Evolutionary conservation across 1,140 invertebrate species (phyloP), one percentile per base, ranked within the genome.

Genomic region (Aleiodes sp.): DNA sequence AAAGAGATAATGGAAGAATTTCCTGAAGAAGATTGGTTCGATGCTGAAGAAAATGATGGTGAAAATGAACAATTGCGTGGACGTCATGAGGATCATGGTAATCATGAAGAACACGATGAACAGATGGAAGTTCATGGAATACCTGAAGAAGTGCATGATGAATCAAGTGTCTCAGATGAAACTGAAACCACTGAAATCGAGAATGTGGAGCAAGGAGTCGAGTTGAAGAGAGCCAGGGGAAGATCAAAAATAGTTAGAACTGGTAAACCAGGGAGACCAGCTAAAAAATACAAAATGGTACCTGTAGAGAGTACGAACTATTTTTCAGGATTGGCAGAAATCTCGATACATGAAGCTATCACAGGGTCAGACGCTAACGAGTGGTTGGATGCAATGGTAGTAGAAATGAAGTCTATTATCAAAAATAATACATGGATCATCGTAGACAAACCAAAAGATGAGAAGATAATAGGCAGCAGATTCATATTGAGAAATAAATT

Each of bases 1-100:
- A 2, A 26, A 28, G 10, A 21, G 10, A 33, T 41, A 2, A 52
- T 74, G 7, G 69, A 79, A 59, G 71, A 76, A 31, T 75, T 73
- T 29, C 76, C 75, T 60, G 41, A 56, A 21, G 46, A 67, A 21
- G 31, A 74, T 26, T 39, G 78, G 19, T 68, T 69, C 41, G 67
- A 76, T 29, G 52, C 43, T 43, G 19, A 56, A 73, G 39, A 75
- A 35, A 52, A 64, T 16, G 46, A 71, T 39, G 66, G 26, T 70
- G 39, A 66, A 52, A 29, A 66, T 21, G 4, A 29, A 43, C 21
- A 37, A 16, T 14, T 9, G 29, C 7, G 65, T 21, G 19, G 59
- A 31, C 62, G 60, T 57, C 26, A 12, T 9, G 63, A 57, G 10
- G 37, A 33, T 31, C 24, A 37, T 1, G 41, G 29, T 10, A 26